Conservation (phyloP, 2,113 vertebrate species). For the Notarius lentiginosus region DNA sequence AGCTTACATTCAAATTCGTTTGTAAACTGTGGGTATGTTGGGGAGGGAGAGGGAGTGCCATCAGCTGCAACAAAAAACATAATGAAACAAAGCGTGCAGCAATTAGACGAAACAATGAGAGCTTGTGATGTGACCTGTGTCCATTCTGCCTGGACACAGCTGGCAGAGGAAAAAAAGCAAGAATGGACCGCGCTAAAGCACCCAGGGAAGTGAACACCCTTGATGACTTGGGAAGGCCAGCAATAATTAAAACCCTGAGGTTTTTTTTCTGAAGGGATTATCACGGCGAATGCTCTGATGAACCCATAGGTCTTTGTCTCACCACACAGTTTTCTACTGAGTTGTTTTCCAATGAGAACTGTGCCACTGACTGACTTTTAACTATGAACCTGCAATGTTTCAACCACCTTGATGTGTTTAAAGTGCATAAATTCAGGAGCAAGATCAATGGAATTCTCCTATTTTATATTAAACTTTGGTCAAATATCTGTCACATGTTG, state of each 20-base stretch:
- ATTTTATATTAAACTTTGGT: too few species aligned
- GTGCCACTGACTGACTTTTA: constrained; percentile 49
- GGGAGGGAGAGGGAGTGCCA: background rate
- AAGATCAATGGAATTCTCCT: too few species aligned
- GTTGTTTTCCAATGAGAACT: constrained; percentile 34
- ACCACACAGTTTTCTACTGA: background rate
- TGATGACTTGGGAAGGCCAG: constrained; percentile 73
- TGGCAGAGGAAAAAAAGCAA: constrained; percentile 78
- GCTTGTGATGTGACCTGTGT: constrained; percentile 59
- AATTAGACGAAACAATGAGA: constrained; percentile 64
- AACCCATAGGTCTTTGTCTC: constrained; percentile 29
- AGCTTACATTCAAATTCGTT: background rate
- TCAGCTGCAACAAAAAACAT: constrained; percentile 37
- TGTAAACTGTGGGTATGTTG: background rate
- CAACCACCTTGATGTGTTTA: constrained; percentile 29
- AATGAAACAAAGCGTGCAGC: constrained; percentile 59
- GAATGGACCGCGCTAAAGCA: constrained; percentile 69
- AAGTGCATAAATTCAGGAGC: too few species aligned
- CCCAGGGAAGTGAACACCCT: constrained; percentile 73
- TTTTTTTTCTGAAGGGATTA: constrained; percentile 57
- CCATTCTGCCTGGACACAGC: constrained; percentile 71
- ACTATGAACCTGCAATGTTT: constrained; percentile 43
- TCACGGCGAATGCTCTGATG: constrained; percentile 19
- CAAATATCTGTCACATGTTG: background rate
- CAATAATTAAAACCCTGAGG: constrained; percentile 72